Base-by-base conservation (phyloP, 2,113 vertebrate genomes). In the Ibidorhyncha struthersii region DNA sequence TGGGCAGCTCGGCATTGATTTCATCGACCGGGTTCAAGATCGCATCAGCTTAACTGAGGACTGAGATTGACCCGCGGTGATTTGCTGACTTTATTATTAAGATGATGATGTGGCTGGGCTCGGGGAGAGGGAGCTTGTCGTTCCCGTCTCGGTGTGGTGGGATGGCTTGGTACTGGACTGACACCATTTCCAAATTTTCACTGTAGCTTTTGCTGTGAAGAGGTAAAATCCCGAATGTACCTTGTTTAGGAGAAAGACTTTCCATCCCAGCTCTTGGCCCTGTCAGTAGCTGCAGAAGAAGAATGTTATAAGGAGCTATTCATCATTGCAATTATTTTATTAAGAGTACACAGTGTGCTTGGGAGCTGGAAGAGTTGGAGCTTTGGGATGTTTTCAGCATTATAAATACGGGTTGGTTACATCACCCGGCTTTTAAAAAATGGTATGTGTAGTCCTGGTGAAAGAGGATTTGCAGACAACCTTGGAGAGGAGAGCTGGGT, bases 301-400 rank as follows among this genome's bases (percentile, higher is more conserved):
- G 95, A 96, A 67, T 30, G 45, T 91, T 91, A n/a, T 66, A 82
- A 95, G 91, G 87, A 89, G 87, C 96, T 87, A 96, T 97, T 97
- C 95, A 96, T 97, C 97, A 95, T 53, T 77, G 89, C 97, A 96
- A 90, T 97, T 97, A 97, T 95, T 96, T 96, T 97, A 96, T 97
- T 97, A 93, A 66, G 97, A 80, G 96, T 85, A 97, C 96, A 96
- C 81, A 55, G 84, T 95, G 97, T 97, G 95, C 97, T 95, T 76
- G 92, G 83, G 95, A 93, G 83, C 95, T 96, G 96, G 92, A 95
- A 87, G 89, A 95, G 91, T 86, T 79, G 92, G 91, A 89, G 86
- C 93, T 94, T 89, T 95, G 96, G 94, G 96, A 96, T 95, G 96
- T 97, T 97, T 97, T 96, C 96, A 96, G 89, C 94, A 94, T 97